A percentile compares a stretch with the other conserved stretches of the same genome.
Evolutionary conservation across 2,888 invertebrate genomes (phyloP).

Genomic region (Neria commutata): DNA sequence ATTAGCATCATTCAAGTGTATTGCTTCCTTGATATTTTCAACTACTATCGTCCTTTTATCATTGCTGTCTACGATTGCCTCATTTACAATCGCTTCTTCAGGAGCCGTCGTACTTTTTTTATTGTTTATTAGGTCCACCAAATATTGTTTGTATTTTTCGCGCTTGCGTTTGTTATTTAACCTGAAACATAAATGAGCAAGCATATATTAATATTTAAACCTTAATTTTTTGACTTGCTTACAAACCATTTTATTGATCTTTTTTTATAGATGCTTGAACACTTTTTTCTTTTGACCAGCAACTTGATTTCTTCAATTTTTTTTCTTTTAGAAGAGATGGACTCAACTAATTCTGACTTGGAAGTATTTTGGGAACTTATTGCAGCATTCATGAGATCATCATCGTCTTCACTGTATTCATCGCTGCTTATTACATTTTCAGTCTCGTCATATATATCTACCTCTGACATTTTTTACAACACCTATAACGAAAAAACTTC

Average conservation of each 20-base stretch:
- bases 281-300: neutral
- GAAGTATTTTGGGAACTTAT: neutral
- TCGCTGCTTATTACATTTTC: slow-evolving; percentile 36
- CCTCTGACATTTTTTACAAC: neutral
- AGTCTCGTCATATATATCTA: neutral
- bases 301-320: neutral
- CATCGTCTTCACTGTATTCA: slow-evolving; percentile 38
- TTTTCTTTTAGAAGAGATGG: no score
- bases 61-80: no score
- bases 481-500: neutral
- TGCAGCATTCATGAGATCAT: slow-evolving; percentile 25
- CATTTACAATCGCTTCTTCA: no score
- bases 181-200: neutral
- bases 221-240: neutral
- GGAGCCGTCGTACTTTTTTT: no score
- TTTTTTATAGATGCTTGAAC: neutral
- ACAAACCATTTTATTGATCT: neutral
- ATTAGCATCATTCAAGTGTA: no score
- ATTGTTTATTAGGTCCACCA: no score
- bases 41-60: no score
- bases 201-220: neutral
- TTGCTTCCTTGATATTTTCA: no score
- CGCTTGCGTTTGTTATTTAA: neutral
- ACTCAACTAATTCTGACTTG: neutral
- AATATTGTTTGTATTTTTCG: neutral